These are phyloP conservation scores for Falco punctatus DNA, from an alignment of 2,113 vertebrate genomes.

Conservation along the genomic window DNA sequence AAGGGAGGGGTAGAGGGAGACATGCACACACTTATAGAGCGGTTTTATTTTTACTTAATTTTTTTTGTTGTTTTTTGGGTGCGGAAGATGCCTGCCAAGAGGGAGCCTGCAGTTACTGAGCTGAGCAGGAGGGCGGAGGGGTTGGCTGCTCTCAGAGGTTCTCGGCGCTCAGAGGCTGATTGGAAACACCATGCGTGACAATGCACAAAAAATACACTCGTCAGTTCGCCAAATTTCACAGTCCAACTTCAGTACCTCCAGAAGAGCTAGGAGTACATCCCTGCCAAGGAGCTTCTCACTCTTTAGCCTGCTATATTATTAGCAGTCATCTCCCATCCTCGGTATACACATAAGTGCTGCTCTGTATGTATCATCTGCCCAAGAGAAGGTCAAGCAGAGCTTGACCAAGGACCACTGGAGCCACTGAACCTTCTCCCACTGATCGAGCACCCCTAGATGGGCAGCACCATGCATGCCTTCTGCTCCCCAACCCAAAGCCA, in stretches of 20 bases:
- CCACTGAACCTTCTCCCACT: not conserved
- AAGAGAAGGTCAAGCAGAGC: not conserved
- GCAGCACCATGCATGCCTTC: not conserved
- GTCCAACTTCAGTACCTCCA: not conserved
- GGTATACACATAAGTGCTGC: not conserved
- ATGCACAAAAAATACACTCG: slow-evolving; percentile 1
- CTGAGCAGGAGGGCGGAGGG: slow-evolving; percentile 30
- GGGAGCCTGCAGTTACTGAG: slow-evolving; percentile 18
- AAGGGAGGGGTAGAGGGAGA: not conserved
- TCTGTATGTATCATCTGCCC: not conserved
- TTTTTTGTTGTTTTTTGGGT: not conserved
- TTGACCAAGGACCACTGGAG: not conserved
- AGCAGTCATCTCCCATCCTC: not conserved
- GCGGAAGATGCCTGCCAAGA: slow-evolving; percentile 40
- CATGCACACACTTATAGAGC: not conserved
- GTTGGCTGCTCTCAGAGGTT: slow-evolving; percentile 7
- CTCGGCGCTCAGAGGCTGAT: not conserved
- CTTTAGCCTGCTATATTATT: not conserved
- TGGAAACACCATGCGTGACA: slow-evolving; percentile 42
- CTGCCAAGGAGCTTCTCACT: not conserved
- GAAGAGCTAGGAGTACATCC: not conserved
- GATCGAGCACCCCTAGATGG: not conserved
- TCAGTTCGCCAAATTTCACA: not conserved
- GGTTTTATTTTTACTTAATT: not conserved
- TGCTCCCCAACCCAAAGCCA: not conserved